phyloP scores from a whole-genome alignment of 2,113 vertebrate species.

The Bubo scandiacus region DNA sequence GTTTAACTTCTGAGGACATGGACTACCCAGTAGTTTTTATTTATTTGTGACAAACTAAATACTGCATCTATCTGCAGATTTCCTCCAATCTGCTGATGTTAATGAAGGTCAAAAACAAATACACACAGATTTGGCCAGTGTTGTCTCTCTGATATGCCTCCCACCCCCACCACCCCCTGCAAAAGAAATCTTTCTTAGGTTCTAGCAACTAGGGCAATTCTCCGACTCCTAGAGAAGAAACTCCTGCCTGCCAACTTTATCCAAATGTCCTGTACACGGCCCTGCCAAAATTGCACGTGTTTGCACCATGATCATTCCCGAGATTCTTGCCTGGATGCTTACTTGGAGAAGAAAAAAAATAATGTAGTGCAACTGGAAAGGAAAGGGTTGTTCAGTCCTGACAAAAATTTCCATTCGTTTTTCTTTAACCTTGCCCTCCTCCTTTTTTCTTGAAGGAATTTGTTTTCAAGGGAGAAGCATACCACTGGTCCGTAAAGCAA shows the following conservation, averaged over 20 bases:
- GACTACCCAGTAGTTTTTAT: neutral
- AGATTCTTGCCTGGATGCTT: neutral
- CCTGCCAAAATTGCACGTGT: neutral
- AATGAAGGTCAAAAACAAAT: neutral
- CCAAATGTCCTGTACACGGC: neutral
- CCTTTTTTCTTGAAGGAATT: neutral
- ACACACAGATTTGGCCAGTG: neutral
- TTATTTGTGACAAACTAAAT: neutral
- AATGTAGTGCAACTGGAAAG: neutral
- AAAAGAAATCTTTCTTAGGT: neutral
- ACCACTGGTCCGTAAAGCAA: neutral
- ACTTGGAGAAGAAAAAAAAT: neutral
- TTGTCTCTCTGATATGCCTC: neutral
- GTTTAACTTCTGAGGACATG: neutral
- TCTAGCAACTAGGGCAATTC: neutral
- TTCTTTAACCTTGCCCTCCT: neutral
- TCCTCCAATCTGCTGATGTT: neutral
- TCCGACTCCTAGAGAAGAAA: neutral
- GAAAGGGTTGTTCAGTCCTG: neutral
- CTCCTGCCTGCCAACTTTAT: neutral
- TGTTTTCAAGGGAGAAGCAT: neutral
- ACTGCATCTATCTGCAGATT: neutral
- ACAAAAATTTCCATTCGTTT: neutral
- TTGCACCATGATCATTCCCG: neutral
- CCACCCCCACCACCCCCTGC: fast-evolving